Percentiles rank a stretch among this genome's conserved stretches.
phyloP scores from a whole-genome alignment of 2,888 invertebrate genomes.

The Ophion ellenae region DNA sequence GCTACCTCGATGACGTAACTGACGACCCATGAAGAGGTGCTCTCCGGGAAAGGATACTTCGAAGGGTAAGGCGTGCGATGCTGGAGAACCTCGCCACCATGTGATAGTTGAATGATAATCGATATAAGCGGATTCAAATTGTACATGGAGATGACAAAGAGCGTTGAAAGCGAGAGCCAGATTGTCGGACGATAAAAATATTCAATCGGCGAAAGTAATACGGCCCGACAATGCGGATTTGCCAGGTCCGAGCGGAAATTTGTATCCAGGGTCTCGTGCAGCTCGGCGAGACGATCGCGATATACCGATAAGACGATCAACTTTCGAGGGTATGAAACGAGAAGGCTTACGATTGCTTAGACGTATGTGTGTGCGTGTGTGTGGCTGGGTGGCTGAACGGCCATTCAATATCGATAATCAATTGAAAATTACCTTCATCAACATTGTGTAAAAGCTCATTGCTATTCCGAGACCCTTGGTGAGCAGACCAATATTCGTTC shows the following conservation, averaged over 20 bases:
- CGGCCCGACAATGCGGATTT: constrained; percentile 20
- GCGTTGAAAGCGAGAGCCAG: constrained; percentile 41
- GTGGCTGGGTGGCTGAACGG: no score
- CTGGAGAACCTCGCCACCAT: constrained; percentile 46
- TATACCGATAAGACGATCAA: constrained; percentile 45
- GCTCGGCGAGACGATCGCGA: constrained; percentile 35
- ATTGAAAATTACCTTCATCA: constrained; percentile 55
- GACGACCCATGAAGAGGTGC: constrained; percentile 61
- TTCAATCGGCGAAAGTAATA: constrained; percentile 33
- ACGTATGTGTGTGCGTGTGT: neutral
- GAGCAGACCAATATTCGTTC: constrained; percentile 38
- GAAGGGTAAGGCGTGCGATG: constrained; percentile 64
- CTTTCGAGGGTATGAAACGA: constrained; percentile 25
- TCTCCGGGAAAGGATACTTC: constrained; percentile 69
- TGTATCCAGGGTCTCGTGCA: constrained; percentile 46
- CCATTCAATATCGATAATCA: no score
- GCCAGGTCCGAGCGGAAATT: constrained; percentile 52
- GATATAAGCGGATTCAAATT: constrained; percentile 59
- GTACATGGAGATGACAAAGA: constrained; percentile 38
- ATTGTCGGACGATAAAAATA: constrained; percentile 44
- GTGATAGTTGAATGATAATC: constrained; percentile 55
- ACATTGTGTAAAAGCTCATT: constrained; percentile 13
- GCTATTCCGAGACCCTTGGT: constrained; percentile 60
- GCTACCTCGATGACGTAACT: constrained; percentile 64
- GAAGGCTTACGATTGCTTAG: neutral